phyloP scores from a whole-genome alignment of 2,797 vertebrate genomes.

The Melanotaenia maccullochi region DNA sequence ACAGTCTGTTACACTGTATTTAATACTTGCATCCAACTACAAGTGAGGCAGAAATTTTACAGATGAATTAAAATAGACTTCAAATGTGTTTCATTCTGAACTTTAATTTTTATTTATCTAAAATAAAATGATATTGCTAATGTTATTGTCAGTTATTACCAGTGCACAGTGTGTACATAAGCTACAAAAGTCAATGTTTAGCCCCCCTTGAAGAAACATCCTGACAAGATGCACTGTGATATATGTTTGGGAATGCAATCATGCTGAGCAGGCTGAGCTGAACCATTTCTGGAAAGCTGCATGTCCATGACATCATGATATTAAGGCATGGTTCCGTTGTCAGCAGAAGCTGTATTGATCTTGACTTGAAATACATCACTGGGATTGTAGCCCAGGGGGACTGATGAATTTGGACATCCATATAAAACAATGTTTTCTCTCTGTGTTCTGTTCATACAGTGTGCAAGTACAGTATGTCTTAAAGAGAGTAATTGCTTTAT shows the following conservation, averaged over 20 bases:
- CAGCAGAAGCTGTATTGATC: slow-evolving; percentile 20
- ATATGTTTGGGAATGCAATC: slow-evolving; percentile 44
- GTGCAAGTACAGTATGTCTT: slow-evolving; percentile 2
- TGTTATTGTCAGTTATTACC: not conserved
- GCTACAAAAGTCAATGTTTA: slow-evolving; percentile 21
- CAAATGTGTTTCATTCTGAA: not conserved
- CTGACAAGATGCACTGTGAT: slow-evolving; percentile 49
- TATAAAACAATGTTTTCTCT: slow-evolving; percentile 23
- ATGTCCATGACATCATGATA: slow-evolving; percentile 7
- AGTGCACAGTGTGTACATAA: not conserved
- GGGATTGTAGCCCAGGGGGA: slow-evolving; percentile 11
- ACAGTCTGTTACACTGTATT: not conserved
- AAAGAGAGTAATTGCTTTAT: slow-evolving; percentile 9
- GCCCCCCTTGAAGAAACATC: slow-evolving; percentile 26
- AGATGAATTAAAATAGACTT: not conserved
- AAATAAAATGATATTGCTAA: not conserved
- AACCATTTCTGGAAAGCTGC: slow-evolving; percentile 34
- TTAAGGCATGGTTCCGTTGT: slow-evolving; percentile 17
- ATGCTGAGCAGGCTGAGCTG: not conserved
- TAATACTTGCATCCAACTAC: not conserved
- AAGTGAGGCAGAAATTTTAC: not conserved
- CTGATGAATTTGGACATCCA: slow-evolving; percentile 22
- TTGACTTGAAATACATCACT: slow-evolving; percentile 9
- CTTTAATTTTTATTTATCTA: not conserved
- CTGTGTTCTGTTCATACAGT: slow-evolving; percentile 8